Base-by-base conservation (phyloP, 2,113 vertebrate genomes). In the Epinephelus lanceolatus region DNA sequence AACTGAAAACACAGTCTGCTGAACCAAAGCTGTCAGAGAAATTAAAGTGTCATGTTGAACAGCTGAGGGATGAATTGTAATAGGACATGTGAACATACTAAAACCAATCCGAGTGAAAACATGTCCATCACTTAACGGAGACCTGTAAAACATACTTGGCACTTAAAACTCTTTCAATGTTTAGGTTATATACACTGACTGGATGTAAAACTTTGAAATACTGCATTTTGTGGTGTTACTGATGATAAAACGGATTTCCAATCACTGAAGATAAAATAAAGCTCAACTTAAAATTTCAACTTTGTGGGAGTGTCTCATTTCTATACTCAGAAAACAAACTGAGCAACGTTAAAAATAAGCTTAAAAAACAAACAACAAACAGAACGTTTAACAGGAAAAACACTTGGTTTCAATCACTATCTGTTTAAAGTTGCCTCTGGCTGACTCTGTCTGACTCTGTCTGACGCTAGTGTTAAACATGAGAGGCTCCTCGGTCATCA, bases 11-110 rank as follows among this genome's bases (percentile, higher is more conserved):
- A 83, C 61, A 83, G 72, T 68, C 47, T 57, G 47, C 27, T 68
- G 42, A 83, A 91, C 76, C 66, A 68, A 88, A 84, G 78, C 80
- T 88, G 85, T 92, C 83, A 80, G 81, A 84, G 59, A 89, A 86
- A 91, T 90, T 27, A 82, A 90, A 81, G 57, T 47, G 84, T 83
- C 78, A 79, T 33, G 45, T 72, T 78, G 76, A 89, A 86, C 74
- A 76, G 76, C 80, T 71, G 71, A 66, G 17, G 67, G 79, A 62
- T 85, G 59, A 86, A 45, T 72, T 45, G 63, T 59, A 51, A 71
- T 57, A 37, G 30, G 18, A 78, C 62, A 52, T 47, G 78, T 21
- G 42, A 45, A 74, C 84, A 85, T 42, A 55, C 21, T 71, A 67
- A 90, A 86, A 87, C 79, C 27, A 78, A 47, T 56, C 45, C 17